Evolutionary conservation across 2,888 invertebrate genomes (phyloP).

Genomic region (Eurytoma adleriae): DNA sequence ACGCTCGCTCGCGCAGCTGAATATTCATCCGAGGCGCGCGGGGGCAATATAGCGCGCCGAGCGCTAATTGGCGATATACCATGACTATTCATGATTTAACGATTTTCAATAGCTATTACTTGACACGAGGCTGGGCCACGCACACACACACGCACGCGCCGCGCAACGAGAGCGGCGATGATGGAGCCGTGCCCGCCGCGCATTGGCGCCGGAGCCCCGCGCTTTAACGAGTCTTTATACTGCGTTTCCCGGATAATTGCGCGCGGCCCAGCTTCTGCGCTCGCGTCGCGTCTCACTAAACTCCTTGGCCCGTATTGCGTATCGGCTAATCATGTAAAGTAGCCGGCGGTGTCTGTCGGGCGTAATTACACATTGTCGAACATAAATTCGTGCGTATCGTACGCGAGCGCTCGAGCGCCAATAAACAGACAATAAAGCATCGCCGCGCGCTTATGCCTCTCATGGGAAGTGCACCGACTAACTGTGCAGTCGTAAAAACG

Average conservation of each 20-base stretch:
- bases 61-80: slow-evolving; percentile 72
- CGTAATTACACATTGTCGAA: slow-evolving; percentile 68
- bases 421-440: slow-evolving; percentile 62
- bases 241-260: slow-evolving; percentile 68
- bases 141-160: slow-evolving; percentile 22
- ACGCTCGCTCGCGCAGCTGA: slow-evolving; percentile 65
- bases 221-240: slow-evolving; percentile 52
- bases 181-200: not conserved
- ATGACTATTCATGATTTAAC: slow-evolving; percentile 74
- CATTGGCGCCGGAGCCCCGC: slow-evolving; percentile 41
- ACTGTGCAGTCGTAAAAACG: slow-evolving; percentile 44
- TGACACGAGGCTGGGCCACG: slow-evolving; percentile 15
- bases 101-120: slow-evolving; percentile 72
- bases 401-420: slow-evolving; percentile 59
- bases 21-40: slow-evolving; percentile 70
- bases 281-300: slow-evolving; percentile 55
- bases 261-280: slow-evolving; percentile 53
- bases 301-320: slow-evolving; percentile 54
- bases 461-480: slow-evolving; percentile 24
- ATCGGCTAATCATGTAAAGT: slow-evolving; percentile 66
- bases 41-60: slow-evolving; percentile 45
- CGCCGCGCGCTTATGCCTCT: slow-evolving; percentile 39
- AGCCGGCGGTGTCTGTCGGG: slow-evolving; percentile 61
- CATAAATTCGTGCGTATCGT: slow-evolving; percentile 65
- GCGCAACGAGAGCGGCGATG: slow-evolving; percentile 38